A percentile compares a stretch with the other conserved stretches of the same genome.
phyloP scores from a whole-genome alignment of 1,140 invertebrate genomes.

The Neodiprion virginianus region DNA sequence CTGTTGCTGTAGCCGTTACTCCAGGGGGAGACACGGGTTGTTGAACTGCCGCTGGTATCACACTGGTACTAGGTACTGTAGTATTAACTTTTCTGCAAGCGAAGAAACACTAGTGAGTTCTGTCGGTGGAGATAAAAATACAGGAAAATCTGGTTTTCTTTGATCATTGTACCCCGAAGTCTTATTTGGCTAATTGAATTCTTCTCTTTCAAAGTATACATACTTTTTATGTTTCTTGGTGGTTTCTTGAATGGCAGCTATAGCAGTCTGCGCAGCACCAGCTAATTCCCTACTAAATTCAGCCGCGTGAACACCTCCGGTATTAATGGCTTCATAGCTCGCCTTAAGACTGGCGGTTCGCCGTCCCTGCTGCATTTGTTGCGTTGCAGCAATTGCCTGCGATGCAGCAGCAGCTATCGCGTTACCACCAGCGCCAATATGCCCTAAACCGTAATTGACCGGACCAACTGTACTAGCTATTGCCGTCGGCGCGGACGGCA shows the following conservation, averaged over 20 bases:
- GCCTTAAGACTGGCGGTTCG: constrained; percentile 94
- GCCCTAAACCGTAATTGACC: constrained; percentile 70
- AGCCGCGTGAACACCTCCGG: constrained; percentile 63
- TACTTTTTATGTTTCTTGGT: constrained; percentile 74
- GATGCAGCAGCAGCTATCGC: constrained; percentile 94
- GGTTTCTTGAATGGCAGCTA: constrained; percentile 75
- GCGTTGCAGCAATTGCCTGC: constrained; percentile 95
- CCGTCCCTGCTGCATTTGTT: constrained; percentile 95
- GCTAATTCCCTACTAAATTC: constrained; percentile 73
- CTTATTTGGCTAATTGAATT: constrained; percentile 9
- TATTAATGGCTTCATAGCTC: constrained; percentile 87
- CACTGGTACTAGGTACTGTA: constrained; percentile 50
- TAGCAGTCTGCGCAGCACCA: constrained; percentile 79
- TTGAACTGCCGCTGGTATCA: constrained; percentile 51
- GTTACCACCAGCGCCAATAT: constrained; percentile 80
- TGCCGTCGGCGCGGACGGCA: constrained; percentile 44
- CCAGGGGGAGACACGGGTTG: constrained; percentile 46
- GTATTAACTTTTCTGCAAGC: constrained; percentile 55
- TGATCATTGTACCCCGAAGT: background rate
- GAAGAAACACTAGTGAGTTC: background rate
- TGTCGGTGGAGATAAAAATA: constrained; percentile 16
- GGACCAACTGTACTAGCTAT: constrained; percentile 59
- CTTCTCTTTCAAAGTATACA: constrained; percentile 14
- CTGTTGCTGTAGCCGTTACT: constrained; percentile 45
- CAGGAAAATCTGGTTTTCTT: background rate